A percentile compares a stretch with the other conserved stretches of the same genome.
phyloP scores from a whole-genome alignment of 2,888 invertebrate genomes.

The Pollenia amentaria region DNA sequence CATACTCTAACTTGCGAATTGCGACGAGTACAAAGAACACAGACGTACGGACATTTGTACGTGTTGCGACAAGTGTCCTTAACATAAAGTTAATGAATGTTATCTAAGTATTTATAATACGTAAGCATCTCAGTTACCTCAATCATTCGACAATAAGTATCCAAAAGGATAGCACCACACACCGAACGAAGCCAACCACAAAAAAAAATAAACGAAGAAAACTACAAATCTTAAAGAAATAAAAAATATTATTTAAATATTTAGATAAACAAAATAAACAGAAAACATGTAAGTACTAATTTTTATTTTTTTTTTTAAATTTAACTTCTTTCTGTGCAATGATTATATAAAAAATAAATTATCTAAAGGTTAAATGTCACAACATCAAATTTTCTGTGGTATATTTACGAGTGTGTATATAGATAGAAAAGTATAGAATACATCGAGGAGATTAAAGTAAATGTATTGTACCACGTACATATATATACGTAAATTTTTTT shows the following conservation, averaged over 20 bases:
- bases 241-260: slow-evolving; percentile 25
- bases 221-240: slow-evolving; percentile 27
- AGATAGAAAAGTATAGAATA: slow-evolving; percentile 18
- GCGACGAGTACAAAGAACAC: neutral
- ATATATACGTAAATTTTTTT: neutral
- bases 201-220: slow-evolving; percentile 20
- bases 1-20: neutral
- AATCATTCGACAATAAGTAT: slow-evolving; percentile 74
- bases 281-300: slow-evolving; percentile 48
- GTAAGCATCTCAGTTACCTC: slow-evolving; percentile 64
- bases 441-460: neutral
- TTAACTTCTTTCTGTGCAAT: neutral
- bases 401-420: neutral
- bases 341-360: slow-evolving; percentile 40
- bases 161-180: slow-evolving; percentile 70
- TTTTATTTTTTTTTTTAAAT: neutral
- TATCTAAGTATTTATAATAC: slow-evolving; percentile 58
- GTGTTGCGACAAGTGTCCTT: slow-evolving; percentile 67
- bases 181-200: slow-evolving; percentile 35
- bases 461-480: neutral
- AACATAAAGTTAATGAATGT: slow-evolving; percentile 60
- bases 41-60: neutral
- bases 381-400: slow-evolving; percentile 6
- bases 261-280: slow-evolving; percentile 13
- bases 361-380: slow-evolving; percentile 66